Evolutionary conservation across 2,113 vertebrate species (phyloP), one percentile per base, ranked within the genome.

Genomic region (Collichthys lucidus): DNA sequence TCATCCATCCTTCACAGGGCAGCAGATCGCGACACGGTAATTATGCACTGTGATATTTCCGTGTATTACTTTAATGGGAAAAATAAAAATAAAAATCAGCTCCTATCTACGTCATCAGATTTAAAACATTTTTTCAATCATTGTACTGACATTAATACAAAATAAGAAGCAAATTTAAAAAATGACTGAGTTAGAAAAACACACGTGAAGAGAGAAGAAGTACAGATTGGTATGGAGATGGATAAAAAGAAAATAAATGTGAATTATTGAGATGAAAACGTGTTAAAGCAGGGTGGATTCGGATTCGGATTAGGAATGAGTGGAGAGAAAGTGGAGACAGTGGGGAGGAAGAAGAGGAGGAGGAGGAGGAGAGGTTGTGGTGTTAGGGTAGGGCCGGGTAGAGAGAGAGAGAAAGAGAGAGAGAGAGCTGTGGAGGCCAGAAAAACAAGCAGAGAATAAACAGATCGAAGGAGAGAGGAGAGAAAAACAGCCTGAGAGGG

Each of bases 381-480:
- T 73, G 62, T 24, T 78, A 5, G 42, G 68, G 42, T 66, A 40
- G 19, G 40, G 66, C 15, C 59, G 35, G 71, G 70, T 69, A 57
- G 69, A 73, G 49, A 60, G 65, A 31, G 29, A 31, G 31, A 31
- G 31, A 35, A 6, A 35, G 71, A 66, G 72, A 55, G 69, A 70
- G 49, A 60, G 65, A 49, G 53, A 70, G 77, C 60, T 74, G 74
- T 44, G 81, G 65, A 88, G 83, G 87, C 80, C 82, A 87, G 88
- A 93, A 92, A 91, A 92, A 90, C 91, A 91, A 90, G 90, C 56
- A 62, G 70, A 79, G 69, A 86, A 92, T 88, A 91, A 91, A 93
- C 91, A 91, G 88, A 92, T 93, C 87, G 92, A 93, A 93, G 77
- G 78, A 83, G 42, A 79, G 74, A 70, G 81, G 67, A 66, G 74